These are phyloP conservation scores for Ianthella basta DNA, from an alignment of 37 sponge, comb jelly and placozoan genomes.

Conservation along the genomic window DNA sequence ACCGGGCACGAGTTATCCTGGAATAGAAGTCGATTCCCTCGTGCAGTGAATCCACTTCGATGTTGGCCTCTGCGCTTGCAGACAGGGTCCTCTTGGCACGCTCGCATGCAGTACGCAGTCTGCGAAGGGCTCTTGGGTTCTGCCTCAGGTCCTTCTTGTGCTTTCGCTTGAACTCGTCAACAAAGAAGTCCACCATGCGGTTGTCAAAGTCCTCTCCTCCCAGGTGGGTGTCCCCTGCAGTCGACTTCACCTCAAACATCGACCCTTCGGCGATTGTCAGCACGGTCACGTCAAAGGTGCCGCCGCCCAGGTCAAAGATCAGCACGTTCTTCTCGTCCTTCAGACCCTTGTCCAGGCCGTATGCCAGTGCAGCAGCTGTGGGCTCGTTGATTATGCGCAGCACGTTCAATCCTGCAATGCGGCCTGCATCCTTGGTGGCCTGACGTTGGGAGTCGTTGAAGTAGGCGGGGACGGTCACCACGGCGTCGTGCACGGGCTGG, in stretches of 20 bases:
- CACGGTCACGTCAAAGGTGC: conserved; percentile 94
- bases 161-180: conserved; percentile 86
- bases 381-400: conserved; percentile 96
- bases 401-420: conserved; percentile 92
- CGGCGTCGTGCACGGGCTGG: conserved; percentile 72
- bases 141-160: conserved; percentile 77
- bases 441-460: conserved; percentile 95
- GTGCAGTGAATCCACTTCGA: conserved; percentile 89
- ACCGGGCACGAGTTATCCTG: conserved; percentile 87
- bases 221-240: conserved; percentile 93
- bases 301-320: conserved; percentile 94
- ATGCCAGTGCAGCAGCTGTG: conserved; percentile 95
- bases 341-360: conserved; percentile 93
- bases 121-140: conserved; percentile 81
- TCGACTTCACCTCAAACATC: conserved; percentile 90
- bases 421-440: conserved; percentile 96
- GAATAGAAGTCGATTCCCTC: conserved; percentile 95
- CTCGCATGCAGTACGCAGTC: conserved; percentile 93
- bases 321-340: conserved; percentile 86
- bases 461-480: conserved; percentile 95
- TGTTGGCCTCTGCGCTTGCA: conserved; percentile 83
- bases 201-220: conserved; percentile 97
- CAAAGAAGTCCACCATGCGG: conserved; percentile 84
- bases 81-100: conserved; percentile 90
- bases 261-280: conserved; percentile 85